Base-by-base conservation (phyloP, 2,888 invertebrate genomes). In the Apodemia hepburni region DNA sequence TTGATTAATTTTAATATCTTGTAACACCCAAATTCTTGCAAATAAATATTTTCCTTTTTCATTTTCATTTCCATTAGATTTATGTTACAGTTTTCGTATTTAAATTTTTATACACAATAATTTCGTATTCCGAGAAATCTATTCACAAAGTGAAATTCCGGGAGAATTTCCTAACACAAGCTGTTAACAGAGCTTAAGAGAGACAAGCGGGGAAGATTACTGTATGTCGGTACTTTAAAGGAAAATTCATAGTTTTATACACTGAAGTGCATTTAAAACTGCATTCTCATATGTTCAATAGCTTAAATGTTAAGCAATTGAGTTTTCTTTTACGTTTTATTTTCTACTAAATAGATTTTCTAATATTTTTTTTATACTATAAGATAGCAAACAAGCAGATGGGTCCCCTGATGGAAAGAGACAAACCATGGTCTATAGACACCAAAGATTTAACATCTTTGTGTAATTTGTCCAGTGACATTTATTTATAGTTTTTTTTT, bases 151-250 rank as follows among this genome's bases (percentile, higher is more conserved):
- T 27, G 54, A 54, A 54, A 54, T 54, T 54, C 27, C 27, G 54
- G 22, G 54, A 54, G 18, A 49, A 54, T 54, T 54, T 54, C 15
- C 12, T 22, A 27, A 15, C 54, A 54, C 54, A 54, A 54, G 54
- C 54, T 54, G 54, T 54, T 27, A 54, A 54, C 54, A 15, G 54
- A 54, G 54, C 54, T 54, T 54, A 27, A 27, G 22, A 54, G 22
- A 54, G 12, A 54, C 54, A 54, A 22, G 11, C 54, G 54, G 54
- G 54, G 27, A 54, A 54, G 27, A 54, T 54, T 54, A 54, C 54
- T 27, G 54, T 54, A 54, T 27, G 27, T 22, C 54, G 54, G 54
- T 27, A 54, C 54, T 54, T 54, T 54, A 54, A 54, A 54, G 15
- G 54, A 54, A 54, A 54, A 54, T 27, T 54, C 54, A 12, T 15